Evolutionary conservation across 2,888 invertebrate species (phyloP), one percentile per base, ranked within the genome.

Genomic region (Tethea ocularis): DNA sequence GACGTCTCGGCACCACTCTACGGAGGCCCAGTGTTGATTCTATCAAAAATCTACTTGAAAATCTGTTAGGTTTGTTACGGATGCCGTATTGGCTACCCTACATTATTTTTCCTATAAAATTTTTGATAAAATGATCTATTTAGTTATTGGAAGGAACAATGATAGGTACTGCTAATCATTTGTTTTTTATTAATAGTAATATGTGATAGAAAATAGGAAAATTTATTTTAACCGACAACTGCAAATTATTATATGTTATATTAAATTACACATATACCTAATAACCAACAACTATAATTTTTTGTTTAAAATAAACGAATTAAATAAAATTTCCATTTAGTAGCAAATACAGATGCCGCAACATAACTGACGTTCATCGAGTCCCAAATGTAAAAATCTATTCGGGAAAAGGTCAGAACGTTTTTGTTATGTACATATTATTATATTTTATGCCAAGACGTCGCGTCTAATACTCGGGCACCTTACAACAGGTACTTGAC

Each of bases 21-120:
- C 71, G 62, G 75, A 81, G 83, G 78, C 78, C 83, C 77, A 70
- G 80, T 90, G 90, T 89, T 89, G 91, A 90, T 90, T 91, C 88
- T 91, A 91, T 91, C 90, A 88, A 85, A 89, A 88, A 89, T 87
- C 87, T 87, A 86, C 87, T 88, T 75, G 76, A 79, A 74, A 80
- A 74, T 74, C 67, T 67, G 58, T 58, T 15, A 60, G 36, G 80
- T 75, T 46, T 52, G 62, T 65, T 81, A 69, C 62, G 60, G 78
- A 60, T n/a, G 8, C 0, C 7, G 57, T 3, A 64, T 70, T 74
- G 56, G 61, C 66, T 68, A 67, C 69, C 67, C 41, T 58, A 57
- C 29, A 55, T 11, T 20, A 23, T 22, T 60, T 54, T 61, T 15
- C 17, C 17, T 10, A 46, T 26, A n/a, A 2, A 38, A n/a, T 2